Base-by-base conservation (phyloP, 1,140 invertebrate genomes). In the Platorchestia sp. region DNA sequence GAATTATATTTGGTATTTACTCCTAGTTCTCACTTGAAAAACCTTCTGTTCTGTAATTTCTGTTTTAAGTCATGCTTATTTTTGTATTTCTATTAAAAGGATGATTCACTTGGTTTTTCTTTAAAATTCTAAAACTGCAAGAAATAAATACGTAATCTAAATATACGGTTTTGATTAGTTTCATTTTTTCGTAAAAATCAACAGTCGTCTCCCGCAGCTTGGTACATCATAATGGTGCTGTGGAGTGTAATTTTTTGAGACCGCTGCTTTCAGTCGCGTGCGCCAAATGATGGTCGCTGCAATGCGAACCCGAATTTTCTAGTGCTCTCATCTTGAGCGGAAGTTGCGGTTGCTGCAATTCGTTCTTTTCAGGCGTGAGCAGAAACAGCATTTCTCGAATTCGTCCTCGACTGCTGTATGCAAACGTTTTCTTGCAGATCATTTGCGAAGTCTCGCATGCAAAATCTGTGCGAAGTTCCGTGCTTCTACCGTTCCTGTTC, bases 401-500 rank as follows among this genome's bases (percentile, higher is more conserved):
- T 90, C 87, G 41, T 90, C 44, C 41, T 36, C 44, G 87, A 90
- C 87, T 44, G 41, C 87, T 42, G 41, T 90, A 90, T 43, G 87
- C 10, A 90, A 90, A 45, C 41, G 87, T 44, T 90, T 44, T 44
- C 87, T 90, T 42, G 87, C 87, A 90, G 87, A 89, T 89, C 87
- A 89, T 89, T 89, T 89, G 87, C 41, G 42, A 47, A 93, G 43
- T 42, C 43, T 44, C 41, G 91, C 91, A 93, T 93, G 91, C 91
- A 45, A 47, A 93, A 93, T 44, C 45, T 93, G 91, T 93, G 91
- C 44, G 44, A 93, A 93, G 41, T 93, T 93, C 91, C 91, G 87
- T 44, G 41, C 87, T 44, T 43, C 41, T 42, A 36, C 87, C 87
- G 91, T 93, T 93, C 43, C 91, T 93, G 47, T 93, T 93, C 91